Conservation (phyloP, 2,797 vertebrate genomes). For the Glossophaga mutica region DNA sequence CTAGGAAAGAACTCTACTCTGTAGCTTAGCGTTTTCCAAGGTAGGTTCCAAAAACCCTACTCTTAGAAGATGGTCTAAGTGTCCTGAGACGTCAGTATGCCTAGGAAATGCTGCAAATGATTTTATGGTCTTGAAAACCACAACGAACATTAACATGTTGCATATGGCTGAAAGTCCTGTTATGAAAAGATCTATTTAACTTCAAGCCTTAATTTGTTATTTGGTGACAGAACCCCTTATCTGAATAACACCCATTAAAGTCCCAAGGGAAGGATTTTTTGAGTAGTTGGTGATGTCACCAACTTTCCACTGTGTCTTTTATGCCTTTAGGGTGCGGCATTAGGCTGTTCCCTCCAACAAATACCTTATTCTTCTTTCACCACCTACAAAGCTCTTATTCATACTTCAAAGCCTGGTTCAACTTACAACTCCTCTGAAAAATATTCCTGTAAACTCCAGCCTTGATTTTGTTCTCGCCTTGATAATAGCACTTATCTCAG, state of each 20-base stretch:
- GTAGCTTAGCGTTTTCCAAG: background rate
- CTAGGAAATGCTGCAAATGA: background rate
- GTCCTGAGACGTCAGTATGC: background rate
- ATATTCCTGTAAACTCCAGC: background rate
- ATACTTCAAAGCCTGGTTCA: constrained; percentile 32
- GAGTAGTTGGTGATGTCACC: background rate
- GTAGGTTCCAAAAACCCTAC: background rate
- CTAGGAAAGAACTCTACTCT: background rate
- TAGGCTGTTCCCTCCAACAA: background rate
- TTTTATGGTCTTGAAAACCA: background rate
- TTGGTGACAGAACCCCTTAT: background rate
- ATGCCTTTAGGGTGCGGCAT: background rate
- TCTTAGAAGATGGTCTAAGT: background rate
- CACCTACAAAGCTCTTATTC: constrained; percentile 2
- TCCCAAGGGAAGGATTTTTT: background rate
- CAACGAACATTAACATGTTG: background rate
- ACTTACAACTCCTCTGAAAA: background rate
- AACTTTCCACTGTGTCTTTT: constrained; percentile 1
- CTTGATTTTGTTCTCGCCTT: constrained; percentile 29
- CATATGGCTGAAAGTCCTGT: background rate
- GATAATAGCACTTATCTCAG: background rate
- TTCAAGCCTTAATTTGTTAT: constrained; percentile 8
- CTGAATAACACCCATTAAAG: background rate
- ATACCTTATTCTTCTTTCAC: background rate
- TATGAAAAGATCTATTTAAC: background rate